A percentile compares a stretch with the other conserved stretches of the same genome.
Conservation (phyloP, 1,140 invertebrate genomes). For the Lasioglossum albipes region DNA sequence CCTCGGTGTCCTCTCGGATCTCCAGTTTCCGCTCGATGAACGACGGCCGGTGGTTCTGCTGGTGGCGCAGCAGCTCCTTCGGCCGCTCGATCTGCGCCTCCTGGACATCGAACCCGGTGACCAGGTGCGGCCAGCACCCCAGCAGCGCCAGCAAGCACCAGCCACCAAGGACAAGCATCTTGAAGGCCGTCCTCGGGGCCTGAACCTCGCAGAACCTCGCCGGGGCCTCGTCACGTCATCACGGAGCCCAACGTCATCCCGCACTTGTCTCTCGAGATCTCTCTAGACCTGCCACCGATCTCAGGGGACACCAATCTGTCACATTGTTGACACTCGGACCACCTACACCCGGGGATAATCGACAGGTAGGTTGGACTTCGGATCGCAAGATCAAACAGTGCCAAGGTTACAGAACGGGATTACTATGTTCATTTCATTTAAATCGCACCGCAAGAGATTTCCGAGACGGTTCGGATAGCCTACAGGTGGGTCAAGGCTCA, state of each 20-base stretch:
- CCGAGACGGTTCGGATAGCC: too few relatives aligned
- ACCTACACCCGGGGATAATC: too few relatives aligned
- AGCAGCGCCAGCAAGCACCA: constrained; percentile 53
- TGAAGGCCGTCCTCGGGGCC: constrained; percentile 26
- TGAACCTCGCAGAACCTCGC: background rate
- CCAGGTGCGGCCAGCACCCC: constrained; percentile 42
- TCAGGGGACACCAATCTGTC: background rate
- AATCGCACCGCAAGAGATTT: too few relatives aligned
- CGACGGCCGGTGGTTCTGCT: constrained; percentile 70
- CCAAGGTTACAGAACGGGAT: too few relatives aligned
- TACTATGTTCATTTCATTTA: too few relatives aligned
- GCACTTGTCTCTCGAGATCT: too few relatives aligned
- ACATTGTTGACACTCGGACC: background rate
- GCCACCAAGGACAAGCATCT: constrained; percentile 53
- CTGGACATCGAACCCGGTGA: constrained; percentile 12
- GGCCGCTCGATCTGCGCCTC: constrained; percentile 63
- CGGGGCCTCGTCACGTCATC: constrained; percentile 15
- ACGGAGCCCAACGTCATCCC: too few relatives aligned
- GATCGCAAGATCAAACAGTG: too few relatives aligned
- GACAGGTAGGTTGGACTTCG: too few relatives aligned
- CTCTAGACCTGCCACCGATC: too few relatives aligned
- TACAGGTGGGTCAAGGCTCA: background rate
- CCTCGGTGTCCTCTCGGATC: background rate
- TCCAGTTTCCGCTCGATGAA: constrained; percentile 72
- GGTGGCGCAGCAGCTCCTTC: constrained; percentile 69